Conservation (phyloP, 2,113 vertebrate species). For the Neoarius graeffei region DNA sequence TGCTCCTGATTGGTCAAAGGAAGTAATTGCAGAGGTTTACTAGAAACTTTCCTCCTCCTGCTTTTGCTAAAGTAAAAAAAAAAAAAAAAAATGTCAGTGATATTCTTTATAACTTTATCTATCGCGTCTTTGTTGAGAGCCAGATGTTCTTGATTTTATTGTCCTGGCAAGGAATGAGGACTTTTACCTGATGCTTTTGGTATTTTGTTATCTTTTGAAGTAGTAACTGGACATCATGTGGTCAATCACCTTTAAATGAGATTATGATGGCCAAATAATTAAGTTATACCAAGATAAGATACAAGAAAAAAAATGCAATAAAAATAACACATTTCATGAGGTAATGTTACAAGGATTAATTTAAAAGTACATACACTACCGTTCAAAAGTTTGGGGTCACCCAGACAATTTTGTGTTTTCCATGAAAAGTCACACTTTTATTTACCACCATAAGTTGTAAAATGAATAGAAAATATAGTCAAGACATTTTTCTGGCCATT, state of each 20-base stretch:
- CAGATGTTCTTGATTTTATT: slow-evolving; percentile 9
- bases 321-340: not conserved
- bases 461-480: no score
- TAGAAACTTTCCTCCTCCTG: slow-evolving; percentile 46
- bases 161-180: not conserved
- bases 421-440: no score
- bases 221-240: slow-evolving; percentile 21
- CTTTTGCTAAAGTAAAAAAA: not conserved
- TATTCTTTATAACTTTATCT: not conserved
- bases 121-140: not conserved
- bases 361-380: no score
- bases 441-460: no score
- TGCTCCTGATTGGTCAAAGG: slow-evolving; percentile 61
- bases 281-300: slow-evolving; percentile 21
- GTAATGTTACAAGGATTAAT: not conserved
- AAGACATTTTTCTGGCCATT: no score
- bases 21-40: slow-evolving; percentile 33
- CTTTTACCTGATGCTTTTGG: slow-evolving; percentile 16
- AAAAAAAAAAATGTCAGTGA: slow-evolving; percentile 3
- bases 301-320: not conserved
- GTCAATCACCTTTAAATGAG: slow-evolving; percentile 16
- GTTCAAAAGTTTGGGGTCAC: no score
- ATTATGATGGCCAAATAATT: slow-evolving; percentile 26
- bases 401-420: no score
- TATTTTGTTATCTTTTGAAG: slow-evolving; percentile 5